Conservation (phyloP, 2,797 vertebrate genomes). For the Pangasius larnaudii region DNA sequence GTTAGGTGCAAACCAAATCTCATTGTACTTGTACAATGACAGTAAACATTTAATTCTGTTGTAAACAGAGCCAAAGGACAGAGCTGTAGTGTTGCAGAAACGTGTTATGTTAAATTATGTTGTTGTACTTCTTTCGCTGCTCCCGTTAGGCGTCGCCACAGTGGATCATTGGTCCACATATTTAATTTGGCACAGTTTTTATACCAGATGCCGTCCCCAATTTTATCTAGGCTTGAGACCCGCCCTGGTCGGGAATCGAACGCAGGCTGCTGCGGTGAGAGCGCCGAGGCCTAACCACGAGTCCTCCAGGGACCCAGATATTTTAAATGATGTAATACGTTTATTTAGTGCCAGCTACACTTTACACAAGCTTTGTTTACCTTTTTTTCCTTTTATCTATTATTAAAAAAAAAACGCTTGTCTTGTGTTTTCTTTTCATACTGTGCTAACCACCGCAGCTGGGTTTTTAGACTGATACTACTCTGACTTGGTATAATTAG, state of each 20-base stretch:
- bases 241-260: no score
- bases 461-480: background rate
- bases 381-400: background rate
- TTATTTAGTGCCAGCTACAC: background rate
- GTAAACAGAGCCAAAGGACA: background rate
- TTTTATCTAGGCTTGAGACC: no score
- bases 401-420: no score
- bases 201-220: no score
- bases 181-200: no score
- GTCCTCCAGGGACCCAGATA: no score
- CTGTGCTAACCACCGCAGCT: background rate
- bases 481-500: background rate
- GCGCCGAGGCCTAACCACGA: no score
- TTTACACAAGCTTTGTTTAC: background rate
- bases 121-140: no score
- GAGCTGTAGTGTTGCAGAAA: background rate
- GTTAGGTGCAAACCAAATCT: background rate
- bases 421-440: background rate
- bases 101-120: background rate
- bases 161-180: no score
- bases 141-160: no score
- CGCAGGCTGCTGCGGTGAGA: no score
- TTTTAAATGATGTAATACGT: no score
- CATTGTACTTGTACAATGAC: background rate
- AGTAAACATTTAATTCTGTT: background rate